phyloP scores from a whole-genome alignment of 2,888 invertebrate genomes.

The Lycia hirtaria region DNA sequence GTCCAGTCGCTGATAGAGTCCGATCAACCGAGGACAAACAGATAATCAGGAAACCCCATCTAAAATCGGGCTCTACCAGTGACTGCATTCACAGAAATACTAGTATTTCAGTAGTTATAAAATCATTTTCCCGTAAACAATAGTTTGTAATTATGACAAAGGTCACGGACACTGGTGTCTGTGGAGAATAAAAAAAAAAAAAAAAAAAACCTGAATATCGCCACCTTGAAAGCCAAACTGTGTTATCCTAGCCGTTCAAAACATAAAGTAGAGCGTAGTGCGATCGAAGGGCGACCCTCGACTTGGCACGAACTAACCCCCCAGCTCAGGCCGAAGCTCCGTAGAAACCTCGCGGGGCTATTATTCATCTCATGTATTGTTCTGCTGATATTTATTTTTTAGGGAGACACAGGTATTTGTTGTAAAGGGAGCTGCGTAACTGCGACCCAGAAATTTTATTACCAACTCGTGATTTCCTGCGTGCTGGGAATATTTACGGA shows the following conservation, averaged over 20 bases:
- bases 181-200: no score
- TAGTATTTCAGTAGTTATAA: no score
- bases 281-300: conserved; percentile 30
- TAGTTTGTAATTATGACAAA: no score
- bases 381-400: conserved; percentile 42
- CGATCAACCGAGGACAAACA: no score
- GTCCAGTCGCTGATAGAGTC: no score
- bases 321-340: conserved; percentile 3
- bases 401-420: conserved; percentile 43
- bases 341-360: conserved; percentile 30
- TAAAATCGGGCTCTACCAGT: no score
- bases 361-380: conserved; percentile 44
- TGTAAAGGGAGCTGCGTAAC: conserved; percentile 35
- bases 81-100: no score
- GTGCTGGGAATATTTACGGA: conserved; percentile 36
- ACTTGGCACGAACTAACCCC: conserved; percentile 21
- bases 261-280: conserved; percentile 31
- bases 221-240: conserved; percentile 25
- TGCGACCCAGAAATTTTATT: conserved; percentile 39
- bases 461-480: conserved; percentile 40
- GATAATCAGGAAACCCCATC: no score
- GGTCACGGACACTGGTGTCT: no score
- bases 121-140: no score
- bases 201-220: conserved; percentile 1
- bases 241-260: conserved; percentile 22